Evolutionary conservation across 2,888 invertebrate species (phyloP).

Genomic region (Callyntrura sp.): DNA sequence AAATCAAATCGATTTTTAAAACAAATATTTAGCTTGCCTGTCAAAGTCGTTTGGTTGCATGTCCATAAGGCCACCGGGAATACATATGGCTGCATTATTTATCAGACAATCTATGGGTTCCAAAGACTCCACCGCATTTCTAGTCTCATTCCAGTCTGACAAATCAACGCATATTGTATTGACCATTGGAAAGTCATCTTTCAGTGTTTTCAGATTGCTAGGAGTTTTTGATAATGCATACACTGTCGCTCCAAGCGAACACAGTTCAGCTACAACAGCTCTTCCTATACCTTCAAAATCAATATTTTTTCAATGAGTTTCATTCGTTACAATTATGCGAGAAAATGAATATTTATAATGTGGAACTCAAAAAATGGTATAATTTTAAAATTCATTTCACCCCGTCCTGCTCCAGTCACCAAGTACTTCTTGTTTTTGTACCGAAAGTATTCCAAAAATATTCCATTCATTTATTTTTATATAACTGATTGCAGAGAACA

Average conservation of each 20-base stretch:
- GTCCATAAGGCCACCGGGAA: constrained; percentile 85
- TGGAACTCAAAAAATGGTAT: background rate
- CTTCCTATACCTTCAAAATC: constrained; percentile 85
- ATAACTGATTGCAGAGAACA: too few relatives aligned
- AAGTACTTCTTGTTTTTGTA: constrained; percentile 11
- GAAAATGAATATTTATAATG: background rate
- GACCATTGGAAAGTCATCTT: constrained; percentile 84
- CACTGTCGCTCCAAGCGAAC: constrained; percentile 85
- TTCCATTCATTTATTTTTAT: too few relatives aligned
- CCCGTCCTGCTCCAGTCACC: constrained; percentile 50
- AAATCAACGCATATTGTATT: constrained; percentile 85
- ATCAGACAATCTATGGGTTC: constrained; percentile 86
- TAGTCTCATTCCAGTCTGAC: constrained; percentile 85
- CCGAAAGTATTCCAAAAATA: too few relatives aligned
- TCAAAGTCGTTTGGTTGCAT: constrained; percentile 85
- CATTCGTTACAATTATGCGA: background rate
- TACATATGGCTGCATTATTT: constrained; percentile 86
- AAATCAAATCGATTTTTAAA: background rate
- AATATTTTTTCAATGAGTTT: background rate
- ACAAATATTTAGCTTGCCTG: constrained; percentile 84
- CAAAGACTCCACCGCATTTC: constrained; percentile 84
- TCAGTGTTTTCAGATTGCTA: constrained; percentile 85
- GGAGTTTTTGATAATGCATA: constrained; percentile 85
- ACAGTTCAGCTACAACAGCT: constrained; percentile 84
- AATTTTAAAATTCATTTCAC: constrained; percentile 20